These are phyloP conservation scores for Trilocha varians DNA, from an alignment of 2,888 invertebrate species.

Conservation along the genomic window DNA sequence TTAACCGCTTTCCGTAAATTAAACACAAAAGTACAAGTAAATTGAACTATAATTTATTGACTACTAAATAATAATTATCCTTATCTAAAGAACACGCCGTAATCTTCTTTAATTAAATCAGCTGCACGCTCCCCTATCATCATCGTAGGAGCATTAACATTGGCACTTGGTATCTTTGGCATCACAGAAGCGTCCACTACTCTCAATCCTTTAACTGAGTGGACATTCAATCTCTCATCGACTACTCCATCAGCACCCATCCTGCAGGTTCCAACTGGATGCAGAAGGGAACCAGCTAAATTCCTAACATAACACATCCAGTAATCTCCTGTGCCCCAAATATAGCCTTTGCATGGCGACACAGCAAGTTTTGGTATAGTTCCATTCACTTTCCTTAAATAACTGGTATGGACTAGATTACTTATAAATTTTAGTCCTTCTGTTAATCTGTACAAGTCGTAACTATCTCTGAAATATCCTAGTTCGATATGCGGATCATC, in stretches of 20 bases:
- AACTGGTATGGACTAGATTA: slow-evolving; percentile 33
- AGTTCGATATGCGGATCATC: slow-evolving; percentile 45
- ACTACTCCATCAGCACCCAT: slow-evolving; percentile 54
- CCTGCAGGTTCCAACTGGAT: slow-evolving; percentile 66
- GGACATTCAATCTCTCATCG: slow-evolving; percentile 42
- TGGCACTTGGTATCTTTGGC: slow-evolving; percentile 49
- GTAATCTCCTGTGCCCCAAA: slow-evolving; percentile 72
- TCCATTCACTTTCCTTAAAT: slow-evolving; percentile 33
- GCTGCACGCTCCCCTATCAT: slow-evolving; percentile 62
- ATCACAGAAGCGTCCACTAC: slow-evolving; percentile 56
- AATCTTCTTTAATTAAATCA: slow-evolving; percentile 51
- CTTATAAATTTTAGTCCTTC: slow-evolving; percentile 41
- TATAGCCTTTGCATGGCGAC: slow-evolving; percentile 61
- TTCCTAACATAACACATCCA: slow-evolving; percentile 76
- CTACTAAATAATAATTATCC: not conserved
- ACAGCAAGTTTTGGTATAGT: slow-evolving; percentile 38
- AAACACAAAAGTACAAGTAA: not conserved
- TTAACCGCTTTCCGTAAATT: no score
- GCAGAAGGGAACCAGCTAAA: slow-evolving; percentile 72
- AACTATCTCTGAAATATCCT: slow-evolving; percentile 38
- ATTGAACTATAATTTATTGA: not conserved
- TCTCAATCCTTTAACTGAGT: slow-evolving; percentile 37
- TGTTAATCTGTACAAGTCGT: slow-evolving; percentile 30
- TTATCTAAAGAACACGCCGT: slow-evolving; percentile 9
- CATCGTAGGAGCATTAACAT: slow-evolving; percentile 53